Evolutionary conservation across 1,140 invertebrate species (phyloP).

Genomic region (Phenacoccus solenopsis): DNA sequence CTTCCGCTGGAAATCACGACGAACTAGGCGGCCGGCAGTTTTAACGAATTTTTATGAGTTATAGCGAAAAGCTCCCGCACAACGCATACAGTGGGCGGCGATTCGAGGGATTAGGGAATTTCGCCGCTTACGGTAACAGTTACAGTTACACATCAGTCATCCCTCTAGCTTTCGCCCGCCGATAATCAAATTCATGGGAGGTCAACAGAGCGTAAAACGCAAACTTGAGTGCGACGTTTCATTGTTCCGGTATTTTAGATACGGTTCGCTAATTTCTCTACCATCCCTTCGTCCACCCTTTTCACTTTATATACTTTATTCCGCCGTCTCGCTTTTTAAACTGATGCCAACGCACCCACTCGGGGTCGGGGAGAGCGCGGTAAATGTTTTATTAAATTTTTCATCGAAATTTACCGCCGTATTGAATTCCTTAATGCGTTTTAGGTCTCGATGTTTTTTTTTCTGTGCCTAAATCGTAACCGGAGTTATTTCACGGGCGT

Average conservation of each 20-base stretch:
- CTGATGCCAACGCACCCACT: too few species aligned
- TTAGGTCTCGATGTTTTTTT: too few species aligned
- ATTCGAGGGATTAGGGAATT: not conserved
- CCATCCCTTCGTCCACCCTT: too few species aligned
- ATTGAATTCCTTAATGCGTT: too few species aligned
- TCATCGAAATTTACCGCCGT: too few species aligned
- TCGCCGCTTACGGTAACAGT: not conserved
- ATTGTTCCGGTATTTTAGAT: slow-evolving; percentile 18
- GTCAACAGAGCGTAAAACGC: slow-evolving; percentile 17
- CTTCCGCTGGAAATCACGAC: not conserved
- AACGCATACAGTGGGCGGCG: not conserved
- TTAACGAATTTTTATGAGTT: slow-evolving; percentile 8
- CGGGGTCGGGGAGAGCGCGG: too few species aligned
- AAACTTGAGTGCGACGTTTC: slow-evolving; percentile 17
- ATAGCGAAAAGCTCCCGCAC: not conserved
- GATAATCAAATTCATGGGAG: slow-evolving; percentile 17
- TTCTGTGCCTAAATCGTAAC: too few species aligned
- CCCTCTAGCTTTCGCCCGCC: not conserved
- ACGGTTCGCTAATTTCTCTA: slow-evolving; percentile 14
- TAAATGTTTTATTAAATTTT: too few species aligned
- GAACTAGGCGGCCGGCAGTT: not conserved
- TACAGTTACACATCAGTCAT: not conserved
- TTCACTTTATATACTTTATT: not conserved
- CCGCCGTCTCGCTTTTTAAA: too few species aligned
- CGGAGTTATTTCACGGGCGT: too few species aligned